Evolutionary conservation across 2,888 invertebrate genomes (phyloP).

Genomic region (Gasteruption jaculator): DNA sequence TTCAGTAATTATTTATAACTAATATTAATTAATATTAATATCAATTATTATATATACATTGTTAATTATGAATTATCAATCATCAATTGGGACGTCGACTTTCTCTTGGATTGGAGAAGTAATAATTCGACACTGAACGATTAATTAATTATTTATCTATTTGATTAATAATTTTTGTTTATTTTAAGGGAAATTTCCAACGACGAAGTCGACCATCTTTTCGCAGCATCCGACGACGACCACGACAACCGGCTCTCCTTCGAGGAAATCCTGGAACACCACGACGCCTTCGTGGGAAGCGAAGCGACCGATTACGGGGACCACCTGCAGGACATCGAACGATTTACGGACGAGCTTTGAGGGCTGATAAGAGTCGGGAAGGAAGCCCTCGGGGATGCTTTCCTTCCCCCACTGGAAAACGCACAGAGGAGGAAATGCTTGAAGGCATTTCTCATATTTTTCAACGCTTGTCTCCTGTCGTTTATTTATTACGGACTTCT

Average conservation of each 20-base stretch:
- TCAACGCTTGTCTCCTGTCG: no score
- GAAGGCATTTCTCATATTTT: no score
- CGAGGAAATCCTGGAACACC: conserved; percentile 77
- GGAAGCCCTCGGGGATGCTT: no score
- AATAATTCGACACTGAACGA: neutral
- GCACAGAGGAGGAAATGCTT: no score
- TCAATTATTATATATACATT: conserved; percentile 3
- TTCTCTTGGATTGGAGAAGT: neutral
- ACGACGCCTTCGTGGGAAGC: conserved; percentile 88
- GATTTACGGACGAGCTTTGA: conserved; percentile 73
- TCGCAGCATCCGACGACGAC: conserved; percentile 81
- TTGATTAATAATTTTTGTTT: conserved; percentile 6
- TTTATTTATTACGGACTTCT: no score
- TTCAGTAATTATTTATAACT: neutral
- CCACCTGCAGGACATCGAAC: conserved; percentile 74
- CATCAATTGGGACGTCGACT: no score
- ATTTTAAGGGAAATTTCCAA: conserved; percentile 72
- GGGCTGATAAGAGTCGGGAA: no score
- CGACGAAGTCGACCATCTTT: conserved; percentile 88
- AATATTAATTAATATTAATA: conserved; percentile 3
- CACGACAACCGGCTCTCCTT: conserved; percentile 75
- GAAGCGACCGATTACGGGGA: conserved; percentile 88
- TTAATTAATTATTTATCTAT: neutral
- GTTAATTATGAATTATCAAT: neutral
- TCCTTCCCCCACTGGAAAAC: no score